These are phyloP conservation scores for Antechinus stuartii DNA, from an alignment of 2,113 vertebrate species.

Conservation along the genomic window DNA sequence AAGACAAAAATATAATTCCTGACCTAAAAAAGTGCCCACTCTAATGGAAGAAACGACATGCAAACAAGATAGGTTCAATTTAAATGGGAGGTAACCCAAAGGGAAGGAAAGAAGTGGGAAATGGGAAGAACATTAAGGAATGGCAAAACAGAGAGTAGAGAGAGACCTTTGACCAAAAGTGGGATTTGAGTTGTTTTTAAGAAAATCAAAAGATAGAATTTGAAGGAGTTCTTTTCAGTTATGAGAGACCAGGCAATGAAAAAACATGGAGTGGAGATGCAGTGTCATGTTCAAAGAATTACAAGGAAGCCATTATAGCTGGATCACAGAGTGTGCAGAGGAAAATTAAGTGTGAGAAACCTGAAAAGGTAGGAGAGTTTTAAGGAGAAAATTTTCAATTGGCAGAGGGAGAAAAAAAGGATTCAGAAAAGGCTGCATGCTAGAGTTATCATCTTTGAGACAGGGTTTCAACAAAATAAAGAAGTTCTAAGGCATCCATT, in stretches of 20 bases:
- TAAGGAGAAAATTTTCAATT: not conserved
- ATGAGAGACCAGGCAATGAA: not conserved
- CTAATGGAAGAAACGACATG: not conserved
- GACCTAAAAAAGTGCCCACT: not conserved
- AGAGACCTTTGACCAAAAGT: slow-evolving; percentile 6
- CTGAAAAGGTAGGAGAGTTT: not conserved
- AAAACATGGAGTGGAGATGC: not conserved
- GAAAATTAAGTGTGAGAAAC: not conserved
- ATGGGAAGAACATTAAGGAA: not conserved
- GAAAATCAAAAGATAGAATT: not conserved
- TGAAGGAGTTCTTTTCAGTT: slow-evolving; percentile 2
- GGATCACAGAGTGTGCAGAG: not conserved
- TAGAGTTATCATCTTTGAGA: not conserved
- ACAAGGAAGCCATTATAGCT: not conserved
- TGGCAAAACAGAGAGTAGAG: not conserved
- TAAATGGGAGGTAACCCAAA: not conserved
- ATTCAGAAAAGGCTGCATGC: not conserved
- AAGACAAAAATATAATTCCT: not conserved
- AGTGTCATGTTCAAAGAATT: not conserved
- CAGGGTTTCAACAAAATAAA: not conserved
- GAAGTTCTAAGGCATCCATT: not conserved
- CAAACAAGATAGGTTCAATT: not conserved
- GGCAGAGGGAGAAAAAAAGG: not conserved
- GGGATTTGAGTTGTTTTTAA: not conserved
- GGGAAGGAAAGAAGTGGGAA: not conserved